Evolutionary conservation across 2,888 invertebrate genomes (phyloP).

Genomic region (Agrochola circellaris): DNA sequence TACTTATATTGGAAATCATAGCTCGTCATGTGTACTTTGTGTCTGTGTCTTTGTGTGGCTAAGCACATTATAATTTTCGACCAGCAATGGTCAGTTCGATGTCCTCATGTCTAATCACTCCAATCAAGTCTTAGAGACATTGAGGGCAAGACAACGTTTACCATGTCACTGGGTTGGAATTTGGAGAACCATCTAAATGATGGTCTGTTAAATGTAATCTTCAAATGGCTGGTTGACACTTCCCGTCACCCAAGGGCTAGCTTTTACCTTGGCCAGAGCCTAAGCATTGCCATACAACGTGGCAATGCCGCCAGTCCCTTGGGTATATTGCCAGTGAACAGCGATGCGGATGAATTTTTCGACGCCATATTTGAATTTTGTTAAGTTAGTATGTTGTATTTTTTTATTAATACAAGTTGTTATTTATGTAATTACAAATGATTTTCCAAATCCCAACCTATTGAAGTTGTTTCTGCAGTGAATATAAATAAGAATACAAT

Average conservation of each 20-base stretch:
- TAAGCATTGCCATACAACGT: background rate
- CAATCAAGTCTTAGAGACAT: background rate
- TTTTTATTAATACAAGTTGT: background rate
- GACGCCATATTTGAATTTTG: background rate
- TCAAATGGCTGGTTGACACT: too few relatives aligned
- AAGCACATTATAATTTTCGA: background rate
- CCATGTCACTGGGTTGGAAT: background rate
- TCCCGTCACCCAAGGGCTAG: too few relatives aligned
- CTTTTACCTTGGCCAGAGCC: background rate
- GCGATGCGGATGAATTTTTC: background rate
- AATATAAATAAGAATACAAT: background rate
- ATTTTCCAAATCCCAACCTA: background rate
- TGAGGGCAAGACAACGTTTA: background rate
- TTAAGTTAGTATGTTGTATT: background rate
- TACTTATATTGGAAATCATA: background rate
- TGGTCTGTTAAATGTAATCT: background rate
- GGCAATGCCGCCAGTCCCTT: background rate
- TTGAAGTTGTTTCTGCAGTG: background rate
- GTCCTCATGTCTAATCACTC: background rate
- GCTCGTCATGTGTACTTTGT: background rate
- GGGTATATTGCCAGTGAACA: background rate
- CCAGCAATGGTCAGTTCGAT: background rate
- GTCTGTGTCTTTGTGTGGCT: background rate
- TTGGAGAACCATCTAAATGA: background rate
- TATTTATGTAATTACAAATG: background rate